Percentiles rank a stretch among this genome's conserved stretches.
These are phyloP conservation scores for Echinometra lucunter DNA, from an alignment of 53 echinoderm and acorn worm species.

Conservation along the genomic window DNA sequence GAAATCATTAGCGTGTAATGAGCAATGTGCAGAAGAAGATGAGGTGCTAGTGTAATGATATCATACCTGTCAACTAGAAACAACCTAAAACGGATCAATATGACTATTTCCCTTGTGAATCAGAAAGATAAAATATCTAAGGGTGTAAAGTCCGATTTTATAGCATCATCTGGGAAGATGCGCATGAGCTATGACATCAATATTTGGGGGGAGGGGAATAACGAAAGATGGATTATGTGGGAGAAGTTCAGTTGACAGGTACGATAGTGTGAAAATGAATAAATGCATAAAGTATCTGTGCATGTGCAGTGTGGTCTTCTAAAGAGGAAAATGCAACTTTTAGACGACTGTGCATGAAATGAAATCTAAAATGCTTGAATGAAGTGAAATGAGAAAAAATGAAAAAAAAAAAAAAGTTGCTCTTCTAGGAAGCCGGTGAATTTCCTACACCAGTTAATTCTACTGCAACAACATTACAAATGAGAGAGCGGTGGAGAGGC, in stretches of 20 bases:
- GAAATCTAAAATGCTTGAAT: slow-evolving; percentile 12
- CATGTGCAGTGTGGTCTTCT: slow-evolving; percentile 27
- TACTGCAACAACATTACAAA: slow-evolving; percentile 39
- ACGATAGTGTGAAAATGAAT: slow-evolving; percentile 44
- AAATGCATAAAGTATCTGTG: slow-evolving; percentile 35
- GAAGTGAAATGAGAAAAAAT: slow-evolving; percentile 42
- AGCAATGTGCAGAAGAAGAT: not conserved
- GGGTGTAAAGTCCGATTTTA: not conserved
- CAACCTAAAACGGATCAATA: not conserved
- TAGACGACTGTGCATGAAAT: slow-evolving; percentile 47
- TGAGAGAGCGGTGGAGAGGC: slow-evolving; percentile 48
- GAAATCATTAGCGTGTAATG: slow-evolving; percentile 2
- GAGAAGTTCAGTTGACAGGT: not conserved
- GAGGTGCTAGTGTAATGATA: not conserved
- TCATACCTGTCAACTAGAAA: slow-evolving; percentile 23
- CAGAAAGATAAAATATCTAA: not conserved
- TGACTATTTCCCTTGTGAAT: not conserved
- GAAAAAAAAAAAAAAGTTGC: not conserved
- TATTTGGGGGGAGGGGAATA: not conserved
- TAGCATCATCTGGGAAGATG: not conserved
- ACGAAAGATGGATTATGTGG: not conserved
- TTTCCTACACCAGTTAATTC: slow-evolving; percentile 54
- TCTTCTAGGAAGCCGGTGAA: slow-evolving; percentile 46
- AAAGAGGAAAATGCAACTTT: slow-evolving; percentile 52
- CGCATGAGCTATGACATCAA: not conserved